Conservation (phyloP, 2,797 vertebrate species). For the Danio choprae region DNA sequence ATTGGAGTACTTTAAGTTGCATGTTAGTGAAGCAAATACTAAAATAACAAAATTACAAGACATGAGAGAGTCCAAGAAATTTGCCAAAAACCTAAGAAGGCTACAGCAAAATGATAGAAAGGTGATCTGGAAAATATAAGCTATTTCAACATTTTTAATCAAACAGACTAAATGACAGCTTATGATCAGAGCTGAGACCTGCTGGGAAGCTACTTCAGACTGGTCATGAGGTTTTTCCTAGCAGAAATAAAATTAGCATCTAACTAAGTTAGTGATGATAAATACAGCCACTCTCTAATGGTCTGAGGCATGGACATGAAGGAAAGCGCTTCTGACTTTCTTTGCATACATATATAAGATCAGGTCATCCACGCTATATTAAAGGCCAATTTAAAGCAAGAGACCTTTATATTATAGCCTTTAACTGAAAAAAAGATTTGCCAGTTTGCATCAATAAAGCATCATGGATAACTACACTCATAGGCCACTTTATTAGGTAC, state of each 20-base stretch:
- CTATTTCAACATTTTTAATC: not conserved
- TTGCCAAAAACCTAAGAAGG: not conserved
- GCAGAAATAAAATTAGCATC: slow-evolving; percentile 69
- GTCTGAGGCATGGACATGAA: slow-evolving; percentile 23
- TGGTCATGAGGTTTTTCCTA: slow-evolving; percentile 65
- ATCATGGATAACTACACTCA: too few relatives aligned
- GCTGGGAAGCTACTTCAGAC: slow-evolving; percentile 14
- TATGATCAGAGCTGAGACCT: not conserved
- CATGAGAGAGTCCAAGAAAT: not conserved
- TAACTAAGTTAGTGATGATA: slow-evolving; percentile 74
- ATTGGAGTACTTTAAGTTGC: not conserved
- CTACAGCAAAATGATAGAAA: not conserved
- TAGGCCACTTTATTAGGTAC: too few relatives aligned
- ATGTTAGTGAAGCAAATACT: not conserved
- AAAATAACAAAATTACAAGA: slow-evolving; percentile 2
- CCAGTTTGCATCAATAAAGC: too few relatives aligned
- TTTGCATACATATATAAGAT: not conserved
- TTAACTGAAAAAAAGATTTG: too few relatives aligned
- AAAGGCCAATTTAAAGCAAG: not conserved
- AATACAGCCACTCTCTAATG: slow-evolving; percentile 66
- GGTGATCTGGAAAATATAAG: not conserved
- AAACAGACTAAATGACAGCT: not conserved
- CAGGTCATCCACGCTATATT: not conserved
- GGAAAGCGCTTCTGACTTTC: not conserved
- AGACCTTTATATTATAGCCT: too few relatives aligned